Evolutionary conservation across 2,888 invertebrate species (phyloP).

Genomic region (Lamellibrachia columna): DNA sequence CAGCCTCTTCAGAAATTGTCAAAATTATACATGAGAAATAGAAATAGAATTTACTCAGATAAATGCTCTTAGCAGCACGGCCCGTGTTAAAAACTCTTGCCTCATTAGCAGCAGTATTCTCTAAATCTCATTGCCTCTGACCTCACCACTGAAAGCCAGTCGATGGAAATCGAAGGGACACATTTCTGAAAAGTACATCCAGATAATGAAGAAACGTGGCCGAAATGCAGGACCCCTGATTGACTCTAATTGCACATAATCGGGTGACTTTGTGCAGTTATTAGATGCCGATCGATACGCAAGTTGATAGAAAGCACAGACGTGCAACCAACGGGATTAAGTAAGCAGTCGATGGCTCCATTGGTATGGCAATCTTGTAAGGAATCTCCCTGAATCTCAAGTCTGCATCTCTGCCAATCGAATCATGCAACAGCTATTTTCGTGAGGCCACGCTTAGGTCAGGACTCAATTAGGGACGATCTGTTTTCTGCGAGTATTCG

Average conservation of each 20-base stretch:
- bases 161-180: constrained; percentile 16
- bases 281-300: constrained; percentile 11
- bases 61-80: neutral
- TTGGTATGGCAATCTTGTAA: constrained; percentile 16
- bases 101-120: constrained; percentile 8
- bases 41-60: constrained; percentile 16
- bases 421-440: constrained; percentile 16
- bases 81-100: neutral
- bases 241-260: constrained; percentile 16
- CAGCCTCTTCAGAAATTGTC: constrained; percentile 10
- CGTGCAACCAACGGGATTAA: constrained; percentile 8
- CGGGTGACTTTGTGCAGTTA: constrained; percentile 16
- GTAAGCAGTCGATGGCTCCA: constrained; percentile 16
- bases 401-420: constrained; percentile 16
- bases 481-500: neutral
- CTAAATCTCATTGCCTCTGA: constrained; percentile 16
- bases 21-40: constrained; percentile 16
- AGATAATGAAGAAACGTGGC: constrained; percentile 16
- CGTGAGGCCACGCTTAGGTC: constrained; percentile 12
- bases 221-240: constrained; percentile 16
- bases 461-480: constrained; percentile 16
- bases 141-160: neutral
- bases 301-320: constrained; percentile 12
- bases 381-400: constrained; percentile 5
- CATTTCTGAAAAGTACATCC: neutral